These are phyloP conservation scores for Liolophura sinensis DNA, from an alignment of 1,140 invertebrate genomes.

Conservation along the genomic window DNA sequence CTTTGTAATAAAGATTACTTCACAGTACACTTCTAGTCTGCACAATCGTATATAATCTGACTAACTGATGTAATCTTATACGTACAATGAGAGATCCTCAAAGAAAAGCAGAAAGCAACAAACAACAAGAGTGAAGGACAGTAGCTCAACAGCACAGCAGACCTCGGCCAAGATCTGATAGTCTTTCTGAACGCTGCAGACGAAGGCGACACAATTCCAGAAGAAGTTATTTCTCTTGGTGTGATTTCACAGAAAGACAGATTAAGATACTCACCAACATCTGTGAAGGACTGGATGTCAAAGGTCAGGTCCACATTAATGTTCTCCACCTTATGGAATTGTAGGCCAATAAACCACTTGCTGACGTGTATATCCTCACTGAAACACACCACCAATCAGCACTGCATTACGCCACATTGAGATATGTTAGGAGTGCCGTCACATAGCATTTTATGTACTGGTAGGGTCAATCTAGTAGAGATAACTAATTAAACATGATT, in stretches of 20 bases:
- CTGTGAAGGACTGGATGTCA: constrained; percentile 88
- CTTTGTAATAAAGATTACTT: background rate
- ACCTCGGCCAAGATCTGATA: background rate
- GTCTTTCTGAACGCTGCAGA: background rate
- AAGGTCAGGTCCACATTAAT: constrained; percentile 88
- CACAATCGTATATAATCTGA: background rate
- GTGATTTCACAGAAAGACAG: background rate
- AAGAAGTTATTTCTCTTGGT: background rate
- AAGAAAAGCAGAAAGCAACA: too few species aligned
- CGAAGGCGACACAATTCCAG: background rate
- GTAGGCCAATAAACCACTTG: constrained; percentile 97
- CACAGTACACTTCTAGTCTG: background rate
- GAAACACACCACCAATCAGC: constrained; percentile 17
- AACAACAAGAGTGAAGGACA: background rate
- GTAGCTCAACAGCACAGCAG: background rate
- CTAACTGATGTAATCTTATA: too few species aligned
- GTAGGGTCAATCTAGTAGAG: too few species aligned
- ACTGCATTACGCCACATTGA: too few species aligned
- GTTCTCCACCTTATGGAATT: constrained; percentile 84
- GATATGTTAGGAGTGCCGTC: too few species aligned
- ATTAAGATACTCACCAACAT: constrained; percentile 59
- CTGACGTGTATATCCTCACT: constrained; percentile 61
- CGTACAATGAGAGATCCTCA: too few species aligned
- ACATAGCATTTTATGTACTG: too few species aligned
- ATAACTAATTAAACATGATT: too few species aligned